These are phyloP conservation scores for Ectemnius continuus DNA, from an alignment of 2,888 invertebrate genomes.

Conservation along the genomic window DNA sequence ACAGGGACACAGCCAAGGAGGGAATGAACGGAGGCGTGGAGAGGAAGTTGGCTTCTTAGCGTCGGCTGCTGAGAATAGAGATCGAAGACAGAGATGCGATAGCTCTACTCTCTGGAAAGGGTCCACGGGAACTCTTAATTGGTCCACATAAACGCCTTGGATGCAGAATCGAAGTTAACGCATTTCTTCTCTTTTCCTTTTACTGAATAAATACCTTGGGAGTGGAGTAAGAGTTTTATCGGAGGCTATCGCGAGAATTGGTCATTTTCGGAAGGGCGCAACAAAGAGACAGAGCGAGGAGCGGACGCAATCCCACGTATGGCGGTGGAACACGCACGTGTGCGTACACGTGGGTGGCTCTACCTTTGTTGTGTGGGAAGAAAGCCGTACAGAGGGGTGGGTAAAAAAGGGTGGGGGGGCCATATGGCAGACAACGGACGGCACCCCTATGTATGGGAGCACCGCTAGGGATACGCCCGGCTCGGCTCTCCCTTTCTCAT, in stretches of 20 bases:
- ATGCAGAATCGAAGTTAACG: neutral
- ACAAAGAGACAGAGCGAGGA: neutral
- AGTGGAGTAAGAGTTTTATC: neutral
- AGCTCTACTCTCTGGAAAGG: conserved; percentile 24
- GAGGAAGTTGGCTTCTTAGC: conserved; percentile 53
- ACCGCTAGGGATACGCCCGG: conserved; percentile 52
- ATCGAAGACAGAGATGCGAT: conserved; percentile 42
- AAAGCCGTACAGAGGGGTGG: conserved; percentile 57
- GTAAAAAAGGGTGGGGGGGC: conserved; percentile 63
- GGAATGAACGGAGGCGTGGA: conserved; percentile 42
- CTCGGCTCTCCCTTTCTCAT: conserved; percentile 63
- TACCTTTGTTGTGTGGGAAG: conserved; percentile 57
- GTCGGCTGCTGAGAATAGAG: conserved; percentile 36
- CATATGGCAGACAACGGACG: conserved; percentile 72
- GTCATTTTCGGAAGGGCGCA: conserved; percentile 35
- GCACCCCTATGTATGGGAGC: conserved; percentile 67
- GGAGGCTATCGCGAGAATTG: conserved; percentile 24
- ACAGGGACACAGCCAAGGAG: conserved; percentile 15
- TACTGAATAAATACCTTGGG: conserved; percentile 15
- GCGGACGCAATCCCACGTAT: conserved; percentile 18
- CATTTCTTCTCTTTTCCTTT: neutral
- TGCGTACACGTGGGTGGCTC: conserved; percentile 43
- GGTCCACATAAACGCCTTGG: conserved; percentile 28
- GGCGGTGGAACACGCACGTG: conserved; percentile 28
- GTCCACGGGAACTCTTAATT: conserved; percentile 27